These are phyloP conservation scores for Manis pentadactyla DNA, from an alignment of 2,797 vertebrate species.

Conservation along the genomic window DNA sequence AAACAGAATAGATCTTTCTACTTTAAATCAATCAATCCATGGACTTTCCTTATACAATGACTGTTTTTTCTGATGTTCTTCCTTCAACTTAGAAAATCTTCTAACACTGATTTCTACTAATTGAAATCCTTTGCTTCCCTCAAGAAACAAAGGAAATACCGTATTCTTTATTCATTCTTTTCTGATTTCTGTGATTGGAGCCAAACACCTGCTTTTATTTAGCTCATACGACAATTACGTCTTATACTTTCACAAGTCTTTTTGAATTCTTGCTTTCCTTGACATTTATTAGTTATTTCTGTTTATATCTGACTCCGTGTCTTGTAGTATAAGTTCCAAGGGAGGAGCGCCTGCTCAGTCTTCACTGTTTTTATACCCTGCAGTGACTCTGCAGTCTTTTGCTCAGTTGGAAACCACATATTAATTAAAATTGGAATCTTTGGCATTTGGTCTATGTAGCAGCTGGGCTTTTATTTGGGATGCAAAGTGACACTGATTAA, in stretches of 20 bases:
- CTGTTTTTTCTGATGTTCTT: not conserved
- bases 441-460: slow-evolving; percentile 16
- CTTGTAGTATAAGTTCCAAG: not conserved
- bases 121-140: not conserved
- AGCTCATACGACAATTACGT: not conserved
- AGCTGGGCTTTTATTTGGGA: slow-evolving; percentile 54
- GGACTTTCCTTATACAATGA: not conserved
- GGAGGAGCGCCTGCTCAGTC: not conserved
- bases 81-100: not conserved
- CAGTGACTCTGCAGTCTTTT: not conserved
- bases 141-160: not conserved
- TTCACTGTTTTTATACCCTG: not conserved
- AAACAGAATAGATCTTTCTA: not conserved
- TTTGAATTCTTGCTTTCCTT: not conserved
- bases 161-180: not conserved
- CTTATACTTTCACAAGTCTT: not conserved
- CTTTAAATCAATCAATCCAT: not conserved
- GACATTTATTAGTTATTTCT: not conserved
- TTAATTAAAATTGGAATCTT: slow-evolving; percentile 27
- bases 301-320: not conserved
- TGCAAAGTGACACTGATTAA: slow-evolving; percentile 64
- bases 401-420: not conserved
- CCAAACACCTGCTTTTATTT: not conserved
- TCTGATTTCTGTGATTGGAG: not conserved
- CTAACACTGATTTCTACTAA: not conserved